A percentile compares a stretch with the other conserved stretches of the same genome.
phyloP scores from a whole-genome alignment of 2,113 vertebrate species.

The Hydrolagus affinis region DNA sequence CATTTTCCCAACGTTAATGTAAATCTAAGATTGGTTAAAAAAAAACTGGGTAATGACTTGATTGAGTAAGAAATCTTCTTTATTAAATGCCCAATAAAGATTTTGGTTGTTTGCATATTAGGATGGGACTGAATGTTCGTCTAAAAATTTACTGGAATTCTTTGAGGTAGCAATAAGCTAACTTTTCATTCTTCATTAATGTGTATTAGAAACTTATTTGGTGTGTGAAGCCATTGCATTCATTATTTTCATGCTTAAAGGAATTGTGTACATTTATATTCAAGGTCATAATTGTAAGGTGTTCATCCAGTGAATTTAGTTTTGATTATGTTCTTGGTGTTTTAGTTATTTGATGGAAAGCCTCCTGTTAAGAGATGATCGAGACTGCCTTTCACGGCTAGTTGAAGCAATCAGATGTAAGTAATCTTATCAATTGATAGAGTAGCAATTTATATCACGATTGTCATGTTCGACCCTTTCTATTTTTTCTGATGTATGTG shows the following conservation, averaged over 20 bases:
- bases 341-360: conserved; percentile 80
- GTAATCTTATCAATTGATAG: conserved; percentile 41
- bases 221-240: not conserved
- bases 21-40: not conserved
- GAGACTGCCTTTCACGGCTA: conserved; percentile 61
- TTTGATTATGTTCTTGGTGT: conserved; percentile 31
- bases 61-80: not conserved
- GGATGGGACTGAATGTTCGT: not conserved
- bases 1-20: not conserved
- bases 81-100: not conserved
- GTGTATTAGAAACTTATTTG: not conserved
- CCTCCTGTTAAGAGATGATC: conserved; percentile 70
- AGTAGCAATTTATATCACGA: too few species aligned
- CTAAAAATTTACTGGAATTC: not conserved
- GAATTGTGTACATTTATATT: not conserved
- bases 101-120: not conserved
- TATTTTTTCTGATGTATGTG: too few species aligned
- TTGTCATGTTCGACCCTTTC: too few species aligned
- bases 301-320: not conserved
- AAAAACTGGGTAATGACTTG: not conserved
- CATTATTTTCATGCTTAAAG: too few species aligned
- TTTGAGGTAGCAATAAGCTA: not conserved
- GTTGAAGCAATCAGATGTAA: conserved; percentile 84
- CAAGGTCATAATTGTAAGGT: not conserved
- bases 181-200: not conserved